A percentile compares a stretch with the other conserved stretches of the same genome.
These are phyloP conservation scores for Torymus texanus DNA, from an alignment of 2,888 invertebrate genomes.

Conservation along the genomic window DNA sequence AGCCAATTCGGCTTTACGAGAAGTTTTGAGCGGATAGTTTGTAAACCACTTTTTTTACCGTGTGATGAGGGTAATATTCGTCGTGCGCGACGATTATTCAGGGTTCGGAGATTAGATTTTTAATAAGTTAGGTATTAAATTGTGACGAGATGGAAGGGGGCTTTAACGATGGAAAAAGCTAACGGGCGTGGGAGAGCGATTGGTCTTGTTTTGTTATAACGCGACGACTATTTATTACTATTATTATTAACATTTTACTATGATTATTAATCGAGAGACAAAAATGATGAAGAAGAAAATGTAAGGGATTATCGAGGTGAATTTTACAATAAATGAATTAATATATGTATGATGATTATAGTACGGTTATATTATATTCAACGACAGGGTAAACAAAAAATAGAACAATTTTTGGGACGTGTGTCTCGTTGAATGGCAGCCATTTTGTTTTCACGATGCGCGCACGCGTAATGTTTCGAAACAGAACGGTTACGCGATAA, in stretches of 20 bases:
- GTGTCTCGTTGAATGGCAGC: constrained; percentile 68
- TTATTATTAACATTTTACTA: constrained; percentile 60
- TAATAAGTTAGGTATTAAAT: constrained; percentile 51
- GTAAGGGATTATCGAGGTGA: constrained; percentile 40
- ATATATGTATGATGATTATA: constrained; percentile 65
- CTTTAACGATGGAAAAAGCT: constrained; percentile 3
- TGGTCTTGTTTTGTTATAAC: constrained; percentile 53
- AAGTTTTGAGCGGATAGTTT: constrained; percentile 41
- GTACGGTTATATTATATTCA: constrained; percentile 71
- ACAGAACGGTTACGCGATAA: constrained; percentile 35
- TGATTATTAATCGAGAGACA: constrained; percentile 52
- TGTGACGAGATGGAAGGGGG: neutral
- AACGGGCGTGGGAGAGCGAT: constrained; percentile 36
- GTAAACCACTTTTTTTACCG: constrained; percentile 51
- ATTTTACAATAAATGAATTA: constrained; percentile 52
- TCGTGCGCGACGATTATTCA: constrained; percentile 46
- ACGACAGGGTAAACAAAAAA: constrained; percentile 72
- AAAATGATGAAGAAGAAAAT: constrained; percentile 36
- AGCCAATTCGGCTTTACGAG: constrained; percentile 29
- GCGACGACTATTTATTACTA: constrained; percentile 57
- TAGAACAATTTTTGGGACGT: constrained; percentile 64
- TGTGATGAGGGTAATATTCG: constrained; percentile 41
- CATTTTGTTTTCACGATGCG: constrained; percentile 68
- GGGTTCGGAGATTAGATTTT: constrained; percentile 48
- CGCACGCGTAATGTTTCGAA: constrained; percentile 52